phyloP scores from a whole-genome alignment of 2,888 invertebrate species.

The Malacosoma neustria region DNA sequence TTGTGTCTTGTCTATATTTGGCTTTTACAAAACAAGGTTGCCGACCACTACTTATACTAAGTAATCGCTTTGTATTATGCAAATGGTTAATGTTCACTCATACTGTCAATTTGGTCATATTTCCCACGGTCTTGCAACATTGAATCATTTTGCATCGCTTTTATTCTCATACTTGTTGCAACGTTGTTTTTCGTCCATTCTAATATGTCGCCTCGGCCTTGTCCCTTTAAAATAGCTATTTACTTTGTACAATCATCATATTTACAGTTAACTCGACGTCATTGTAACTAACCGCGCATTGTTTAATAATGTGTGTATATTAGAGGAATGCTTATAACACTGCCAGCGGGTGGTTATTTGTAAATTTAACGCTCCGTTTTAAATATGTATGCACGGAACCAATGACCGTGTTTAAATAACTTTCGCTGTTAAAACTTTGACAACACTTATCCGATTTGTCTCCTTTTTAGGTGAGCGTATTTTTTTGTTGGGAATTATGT shows the following conservation, averaged over 20 bases:
- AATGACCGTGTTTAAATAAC: background rate
- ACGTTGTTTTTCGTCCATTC: slow-evolving; percentile 2
- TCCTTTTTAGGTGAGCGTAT: background rate
- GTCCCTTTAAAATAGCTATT: background rate
- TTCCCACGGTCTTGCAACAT: slow-evolving; percentile 2
- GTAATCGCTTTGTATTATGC: background rate
- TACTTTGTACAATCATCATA: slow-evolving; percentile 2
- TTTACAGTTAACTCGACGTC: slow-evolving; percentile 28
- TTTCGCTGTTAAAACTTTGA: background rate
- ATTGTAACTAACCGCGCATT: slow-evolving; percentile 26
- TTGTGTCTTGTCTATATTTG: too few species aligned
- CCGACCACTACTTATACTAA: too few species aligned
- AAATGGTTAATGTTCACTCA: background rate
- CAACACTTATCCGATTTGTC: background rate
- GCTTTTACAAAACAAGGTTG: too few species aligned
- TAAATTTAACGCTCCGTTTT: background rate
- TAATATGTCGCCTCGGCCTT: slow-evolving; percentile 4
- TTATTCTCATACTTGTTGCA: background rate
- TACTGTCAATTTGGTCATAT: background rate
- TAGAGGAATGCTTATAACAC: background rate
- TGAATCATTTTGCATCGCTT: background rate
- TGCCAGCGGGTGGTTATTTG: background rate
- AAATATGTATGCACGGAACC: background rate
- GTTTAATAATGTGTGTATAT: slow-evolving; percentile 31
- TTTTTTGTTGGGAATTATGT: background rate